Evolutionary conservation across 2,113 vertebrate species (phyloP).

Genomic region (Oryzias javanicus): DNA sequence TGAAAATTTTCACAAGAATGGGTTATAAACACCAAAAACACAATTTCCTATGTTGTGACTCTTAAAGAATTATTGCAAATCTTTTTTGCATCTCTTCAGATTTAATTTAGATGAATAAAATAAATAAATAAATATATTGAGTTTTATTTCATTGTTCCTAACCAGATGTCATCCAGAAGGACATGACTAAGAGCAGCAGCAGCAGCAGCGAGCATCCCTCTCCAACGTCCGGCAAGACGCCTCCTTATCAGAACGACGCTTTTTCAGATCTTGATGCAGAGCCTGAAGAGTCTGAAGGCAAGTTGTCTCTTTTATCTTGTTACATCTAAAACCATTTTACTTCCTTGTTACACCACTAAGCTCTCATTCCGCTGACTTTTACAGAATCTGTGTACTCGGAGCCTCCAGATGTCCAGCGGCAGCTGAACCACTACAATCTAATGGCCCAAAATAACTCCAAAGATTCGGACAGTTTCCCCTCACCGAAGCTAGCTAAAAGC

Average conservation of each 20-base stretch:
- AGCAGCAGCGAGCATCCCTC: slow-evolving; percentile 76
- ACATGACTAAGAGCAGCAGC: slow-evolving; percentile 77
- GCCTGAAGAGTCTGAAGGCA: slow-evolving; percentile 32
- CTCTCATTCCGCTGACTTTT: slow-evolving; percentile 8
- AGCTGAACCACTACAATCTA: slow-evolving; percentile 85
- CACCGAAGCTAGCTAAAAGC: slow-evolving; percentile 62
- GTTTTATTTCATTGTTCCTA: neutral
- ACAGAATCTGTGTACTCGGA: slow-evolving; percentile 83
- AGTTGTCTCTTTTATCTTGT: slow-evolving; percentile 3
- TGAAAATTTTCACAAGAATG: no score
- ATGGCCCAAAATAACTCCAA: slow-evolving; percentile 69
- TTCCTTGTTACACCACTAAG: neutral
- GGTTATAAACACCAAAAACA: no score
- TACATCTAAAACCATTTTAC: neutral
- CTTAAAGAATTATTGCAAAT: no score
- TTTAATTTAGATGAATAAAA: no score
- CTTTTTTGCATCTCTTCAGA: no score
- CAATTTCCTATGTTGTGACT: no score
- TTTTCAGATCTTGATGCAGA: slow-evolving; percentile 29
- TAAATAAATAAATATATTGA: neutral
- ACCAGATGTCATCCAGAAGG: slow-evolving; percentile 36
- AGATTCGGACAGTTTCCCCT: slow-evolving; percentile 41
- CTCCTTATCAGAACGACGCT: slow-evolving; percentile 47
- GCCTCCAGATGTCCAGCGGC: slow-evolving; percentile 87
- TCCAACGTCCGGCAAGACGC: slow-evolving; percentile 77